Base-by-base conservation (phyloP, 2,113 vertebrate genomes). In the Dipodomys stephensi region DNA sequence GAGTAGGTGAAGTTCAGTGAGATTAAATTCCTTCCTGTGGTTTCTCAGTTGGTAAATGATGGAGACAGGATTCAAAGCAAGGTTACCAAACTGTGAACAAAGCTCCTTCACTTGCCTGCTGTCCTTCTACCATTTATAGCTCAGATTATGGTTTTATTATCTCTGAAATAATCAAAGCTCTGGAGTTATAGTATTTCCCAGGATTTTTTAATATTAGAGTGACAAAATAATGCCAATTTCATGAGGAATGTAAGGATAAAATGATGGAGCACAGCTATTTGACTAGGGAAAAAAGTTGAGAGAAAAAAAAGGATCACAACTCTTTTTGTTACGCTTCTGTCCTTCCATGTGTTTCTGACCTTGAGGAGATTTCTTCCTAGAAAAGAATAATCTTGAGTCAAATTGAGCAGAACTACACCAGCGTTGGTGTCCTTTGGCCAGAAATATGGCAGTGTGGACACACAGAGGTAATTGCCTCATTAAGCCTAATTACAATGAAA, bases 401-500 rank as follows among this genome's bases (percentile, higher is more conserved):
- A 95, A 94, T 71, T 89, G 84, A 87, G 64, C 68, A 87, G 68
- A 95, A 91, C 19, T 85, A 27, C 44, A 83, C 35, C 27, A 88
- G 28, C 3, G 10, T 89, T 74, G 49, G 57, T 77, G 16, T 84
- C 68, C 76, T 95, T 91, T 78, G 65, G 73, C 76, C 69, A 77
- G 49, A 28, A 84, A 82, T 49, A 93, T 77, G 73, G 83, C 44
- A 86, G 44, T 92, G 32, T 91, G 78, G 64, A 77, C 84, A 71
- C 4, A 77, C 23, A 22, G 5, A 74, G 3, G 11, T 89, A 81
- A 89, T 46, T 80, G 65, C 73, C 46, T 95, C 90, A 78, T 88
- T 95, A 94, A 89, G 6, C 4, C 39, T 93, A 90, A 91, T 96
- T 71, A 90, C 68, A 93, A 53, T 93, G 77, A 91, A 85, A 74